Conservation (phyloP, 2,888 invertebrate species). For the Hirtodrosophila duncani region DNA sequence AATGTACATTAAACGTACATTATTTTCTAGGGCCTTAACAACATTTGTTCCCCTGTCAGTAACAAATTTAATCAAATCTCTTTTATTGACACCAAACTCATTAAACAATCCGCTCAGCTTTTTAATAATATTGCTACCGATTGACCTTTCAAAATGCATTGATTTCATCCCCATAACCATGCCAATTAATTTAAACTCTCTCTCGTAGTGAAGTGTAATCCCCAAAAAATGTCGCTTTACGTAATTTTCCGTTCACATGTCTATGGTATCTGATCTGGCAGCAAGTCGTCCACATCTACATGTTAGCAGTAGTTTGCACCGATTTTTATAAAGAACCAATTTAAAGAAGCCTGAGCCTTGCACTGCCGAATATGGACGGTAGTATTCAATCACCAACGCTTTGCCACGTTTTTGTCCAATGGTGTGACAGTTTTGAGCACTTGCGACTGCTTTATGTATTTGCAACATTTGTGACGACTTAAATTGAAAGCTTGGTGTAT, state of each 20-base stretch:
- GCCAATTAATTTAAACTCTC: background rate
- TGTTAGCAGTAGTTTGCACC: constrained; percentile 9
- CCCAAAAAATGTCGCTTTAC: constrained; percentile 9
- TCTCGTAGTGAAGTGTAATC: constrained; percentile 7
- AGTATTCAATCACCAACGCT: constrained; percentile 1
- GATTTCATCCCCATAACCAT: constrained; percentile 14
- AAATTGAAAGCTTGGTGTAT: constrained; percentile 8
- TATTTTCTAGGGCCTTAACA: constrained; percentile 1
- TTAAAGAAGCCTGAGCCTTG: background rate
- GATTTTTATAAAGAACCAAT: constrained; percentile 6
- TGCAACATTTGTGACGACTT: constrained; percentile 5
- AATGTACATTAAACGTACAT: no score
- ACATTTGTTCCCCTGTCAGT: constrained; percentile 1
- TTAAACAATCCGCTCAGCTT: constrained; percentile 5
- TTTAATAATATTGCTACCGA: background rate
- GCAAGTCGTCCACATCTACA: constrained; percentile 6
- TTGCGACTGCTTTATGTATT: background rate
- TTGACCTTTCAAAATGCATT: constrained; percentile 8
- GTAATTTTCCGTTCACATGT: constrained; percentile 15
- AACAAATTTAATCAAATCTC: constrained; percentile 6
- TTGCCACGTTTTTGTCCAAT: background rate
- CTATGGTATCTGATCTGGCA: constrained; percentile 10
- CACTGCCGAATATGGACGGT: constrained; percentile 3
- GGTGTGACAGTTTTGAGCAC: background rate
- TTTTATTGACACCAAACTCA: background rate